Evolutionary conservation across 2,113 vertebrate genomes (phyloP).

Genomic region (Hypomesus transpacificus): DNA sequence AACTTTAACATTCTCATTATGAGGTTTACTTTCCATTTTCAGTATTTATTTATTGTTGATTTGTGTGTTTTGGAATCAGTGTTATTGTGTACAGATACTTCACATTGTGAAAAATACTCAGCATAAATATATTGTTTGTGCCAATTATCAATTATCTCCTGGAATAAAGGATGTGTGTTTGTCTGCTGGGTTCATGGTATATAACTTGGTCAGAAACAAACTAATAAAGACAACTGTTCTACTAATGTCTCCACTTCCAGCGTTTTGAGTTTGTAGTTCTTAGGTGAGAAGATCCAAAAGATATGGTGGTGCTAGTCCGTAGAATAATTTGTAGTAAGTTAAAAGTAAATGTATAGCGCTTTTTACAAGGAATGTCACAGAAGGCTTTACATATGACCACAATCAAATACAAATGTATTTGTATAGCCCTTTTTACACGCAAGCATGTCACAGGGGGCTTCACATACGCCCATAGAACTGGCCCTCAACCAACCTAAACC

Average conservation of each 20-base stretch:
- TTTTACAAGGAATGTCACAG: no score
- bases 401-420: no score
- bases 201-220: slow-evolving; percentile 52
- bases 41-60: slow-evolving; percentile 44
- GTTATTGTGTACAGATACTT: slow-evolving; percentile 45
- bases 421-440: no score
- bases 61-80: slow-evolving; percentile 35
- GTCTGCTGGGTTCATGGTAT: slow-evolving; percentile 49
- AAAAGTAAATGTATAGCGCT: no score
- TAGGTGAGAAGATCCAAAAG: no score
- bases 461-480: no score
- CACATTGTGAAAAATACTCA: slow-evolving; percentile 38
- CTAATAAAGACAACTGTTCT: background rate
- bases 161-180: slow-evolving; percentile 39
- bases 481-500: no score
- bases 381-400: no score
- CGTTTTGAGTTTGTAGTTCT: no score
- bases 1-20: slow-evolving; percentile 14
- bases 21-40: slow-evolving; percentile 14
- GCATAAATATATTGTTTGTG: slow-evolving; percentile 66
- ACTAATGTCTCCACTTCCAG: background rate
- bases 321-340: no score
- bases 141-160: slow-evolving; percentile 55
- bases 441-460: no score
- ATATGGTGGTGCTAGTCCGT: no score